Evolutionary conservation across 2,888 invertebrate genomes (phyloP).

Genomic region (Idaea aversata): DNA sequence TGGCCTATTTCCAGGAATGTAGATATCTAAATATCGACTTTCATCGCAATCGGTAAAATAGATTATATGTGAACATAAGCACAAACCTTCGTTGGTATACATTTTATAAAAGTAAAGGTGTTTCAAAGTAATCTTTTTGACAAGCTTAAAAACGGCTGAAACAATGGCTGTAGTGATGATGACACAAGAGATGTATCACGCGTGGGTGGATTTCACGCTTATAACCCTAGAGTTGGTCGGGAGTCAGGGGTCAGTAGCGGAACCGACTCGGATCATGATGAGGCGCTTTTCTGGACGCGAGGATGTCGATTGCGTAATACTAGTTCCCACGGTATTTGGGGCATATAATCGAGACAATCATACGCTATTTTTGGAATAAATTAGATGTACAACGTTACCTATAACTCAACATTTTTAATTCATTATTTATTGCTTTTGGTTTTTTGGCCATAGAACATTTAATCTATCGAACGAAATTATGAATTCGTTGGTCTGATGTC

Average conservation of each 20-base stretch:
- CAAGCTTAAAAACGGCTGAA: background rate
- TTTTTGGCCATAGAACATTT: too few species aligned
- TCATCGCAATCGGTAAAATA: too few species aligned
- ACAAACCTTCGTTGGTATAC: too few species aligned
- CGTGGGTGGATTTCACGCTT: constrained; percentile 62
- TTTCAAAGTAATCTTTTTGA: background rate
- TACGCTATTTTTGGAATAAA: background rate
- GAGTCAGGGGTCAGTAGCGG: constrained; percentile 45
- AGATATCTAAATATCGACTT: too few species aligned
- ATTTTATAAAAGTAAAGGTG: too few species aligned
- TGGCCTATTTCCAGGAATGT: too few species aligned
- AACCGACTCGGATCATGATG: constrained; percentile 25
- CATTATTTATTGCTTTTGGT: too few species aligned
- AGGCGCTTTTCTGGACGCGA: background rate
- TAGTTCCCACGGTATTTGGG: background rate
- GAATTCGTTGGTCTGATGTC: too few species aligned
- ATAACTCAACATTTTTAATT: too few species aligned
- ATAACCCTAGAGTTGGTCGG: constrained; percentile 39
- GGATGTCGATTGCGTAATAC: background rate
- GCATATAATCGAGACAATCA: background rate
- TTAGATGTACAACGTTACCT: too few species aligned
- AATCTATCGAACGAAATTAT: too few species aligned
- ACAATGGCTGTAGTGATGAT: background rate
- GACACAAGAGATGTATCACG: constrained; percentile 21
- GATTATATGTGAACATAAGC: too few species aligned